Evolutionary conservation across 1,140 invertebrate genomes (phyloP), one percentile per base, ranked within the genome.

Genomic region (Brachionus rubens): DNA sequence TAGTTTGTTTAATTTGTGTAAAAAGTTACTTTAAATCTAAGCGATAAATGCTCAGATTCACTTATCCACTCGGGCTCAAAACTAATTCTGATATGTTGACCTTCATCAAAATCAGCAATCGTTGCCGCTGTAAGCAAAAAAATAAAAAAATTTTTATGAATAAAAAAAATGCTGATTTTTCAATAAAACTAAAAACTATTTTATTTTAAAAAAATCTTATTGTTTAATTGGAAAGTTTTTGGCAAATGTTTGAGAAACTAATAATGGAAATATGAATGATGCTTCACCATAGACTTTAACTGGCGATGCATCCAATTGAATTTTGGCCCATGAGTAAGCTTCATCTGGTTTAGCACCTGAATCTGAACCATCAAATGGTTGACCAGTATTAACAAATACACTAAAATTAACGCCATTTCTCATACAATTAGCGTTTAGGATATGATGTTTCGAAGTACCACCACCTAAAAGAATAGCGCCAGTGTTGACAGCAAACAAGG

Each of bases 261-360:
- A 84, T 30, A 99, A 83, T 2, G 96, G 96, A 85, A 99, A 95
- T 2, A 98, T 88, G 5, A 99, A 86, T 70, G 90, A 91, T n/a
- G 94, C 96, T 84, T 99, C 96, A 2, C 91, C 92, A 86, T 92
- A 95, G 21, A 98, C 87, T 89, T 91, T 79, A 0, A 98, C 92
- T 16, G 96, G 92, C 48, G 86, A 88, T 0, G 93, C 92, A 80
- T 91, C 90, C 79, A 89, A 89, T 81, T 89, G 89, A 77, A 99
- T 97, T 87, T 99, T 99, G 0, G 96, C 96, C 96, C 96, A 99
- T 3, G 94, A 97, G 14, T 98, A 88, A 0, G 96, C 96, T 87
- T 99, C 97, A 87, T 99, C 97, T 1, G 96, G 96, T 54, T 91
- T 86, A 0, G 96, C 96, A 10, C 97, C 97, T 78, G 94, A 92